Percentiles rank a stretch among this genome's conserved stretches.
These are phyloP conservation scores for Drosophila yooni DNA, from an alignment of 2,888 invertebrate genomes.

Conservation along the genomic window DNA sequence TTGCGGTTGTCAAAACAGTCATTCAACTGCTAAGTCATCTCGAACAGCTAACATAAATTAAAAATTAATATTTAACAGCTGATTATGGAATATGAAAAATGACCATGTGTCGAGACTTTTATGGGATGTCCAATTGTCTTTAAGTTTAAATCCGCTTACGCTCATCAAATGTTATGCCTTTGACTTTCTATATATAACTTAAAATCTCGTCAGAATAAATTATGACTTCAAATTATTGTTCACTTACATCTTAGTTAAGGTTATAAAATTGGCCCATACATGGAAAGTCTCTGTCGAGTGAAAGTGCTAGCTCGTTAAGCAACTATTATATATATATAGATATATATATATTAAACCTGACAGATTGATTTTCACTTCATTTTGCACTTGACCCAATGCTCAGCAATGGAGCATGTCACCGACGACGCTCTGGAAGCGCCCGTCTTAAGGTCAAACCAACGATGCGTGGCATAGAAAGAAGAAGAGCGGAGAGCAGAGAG, in stretches of 20 bases:
- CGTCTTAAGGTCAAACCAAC: conserved; percentile 30
- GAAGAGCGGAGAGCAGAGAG: not conserved
- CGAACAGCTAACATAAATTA: not conserved
- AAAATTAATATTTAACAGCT: not conserved
- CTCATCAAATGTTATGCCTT: not conserved
- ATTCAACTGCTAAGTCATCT: not conserved
- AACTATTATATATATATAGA: not conserved
- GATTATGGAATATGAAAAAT: not conserved
- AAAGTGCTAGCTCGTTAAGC: not conserved
- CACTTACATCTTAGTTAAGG: not conserved
- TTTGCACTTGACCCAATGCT: conserved; percentile 50
- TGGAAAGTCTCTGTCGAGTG: not conserved
- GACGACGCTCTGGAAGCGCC: conserved; percentile 18
- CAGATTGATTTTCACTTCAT: conserved; percentile 27
- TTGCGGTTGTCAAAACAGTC: not conserved
- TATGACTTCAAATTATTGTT: not conserved
- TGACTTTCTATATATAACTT: not conserved
- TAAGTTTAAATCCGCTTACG: not conserved
- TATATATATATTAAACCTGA: not conserved
- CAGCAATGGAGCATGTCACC: conserved; percentile 50
- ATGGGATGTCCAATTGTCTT: not conserved
- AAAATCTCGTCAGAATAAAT: not conserved
- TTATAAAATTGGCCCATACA: not conserved
- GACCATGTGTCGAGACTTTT: not conserved
- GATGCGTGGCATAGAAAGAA: conserved; percentile 41